A percentile compares a stretch with the other conserved stretches of the same genome.
Evolutionary conservation across 2,797 vertebrate genomes (phyloP).

Genomic region (Urosaurus nigricauda): DNA sequence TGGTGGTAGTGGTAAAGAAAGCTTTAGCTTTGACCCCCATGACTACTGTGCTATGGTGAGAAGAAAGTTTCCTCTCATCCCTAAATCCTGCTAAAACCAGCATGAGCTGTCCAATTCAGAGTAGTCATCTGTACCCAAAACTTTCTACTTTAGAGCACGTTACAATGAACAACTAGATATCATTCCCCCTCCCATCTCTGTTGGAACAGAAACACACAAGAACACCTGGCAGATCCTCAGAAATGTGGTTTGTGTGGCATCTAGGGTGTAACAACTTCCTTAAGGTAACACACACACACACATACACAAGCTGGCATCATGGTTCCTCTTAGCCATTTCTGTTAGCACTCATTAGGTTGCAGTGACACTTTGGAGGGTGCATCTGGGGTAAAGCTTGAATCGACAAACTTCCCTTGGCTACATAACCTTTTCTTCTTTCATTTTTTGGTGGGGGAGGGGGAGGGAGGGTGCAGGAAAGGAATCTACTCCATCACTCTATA

Average conservation of each 20-base stretch:
- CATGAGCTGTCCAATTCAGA: neutral
- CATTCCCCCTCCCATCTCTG: neutral
- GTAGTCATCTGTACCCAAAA: neutral
- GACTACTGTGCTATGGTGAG: too few relatives aligned
- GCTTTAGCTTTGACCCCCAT: neutral
- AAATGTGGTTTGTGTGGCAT: neutral
- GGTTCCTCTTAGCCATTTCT: neutral
- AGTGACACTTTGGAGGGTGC: neutral
- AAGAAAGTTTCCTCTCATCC: neutral
- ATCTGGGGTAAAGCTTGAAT: neutral
- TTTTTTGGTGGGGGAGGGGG: neutral
- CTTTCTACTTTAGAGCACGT: neutral
- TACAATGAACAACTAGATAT: neutral
- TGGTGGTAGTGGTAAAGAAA: neutral
- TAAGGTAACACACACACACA: neutral
- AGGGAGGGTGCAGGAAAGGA: neutral
- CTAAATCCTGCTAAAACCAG: neutral
- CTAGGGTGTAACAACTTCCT: neutral
- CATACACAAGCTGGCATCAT: neutral
- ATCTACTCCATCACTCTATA: slow-evolving; percentile 6
- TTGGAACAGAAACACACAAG: neutral
- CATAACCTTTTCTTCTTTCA: slow-evolving; percentile 15
- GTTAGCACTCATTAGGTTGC: neutral
- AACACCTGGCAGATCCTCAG: neutral
- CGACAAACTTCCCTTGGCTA: slow-evolving; percentile 4